phyloP scores from a whole-genome alignment of 2,797 vertebrate genomes.

The Phalloptychus januarius region DNA sequence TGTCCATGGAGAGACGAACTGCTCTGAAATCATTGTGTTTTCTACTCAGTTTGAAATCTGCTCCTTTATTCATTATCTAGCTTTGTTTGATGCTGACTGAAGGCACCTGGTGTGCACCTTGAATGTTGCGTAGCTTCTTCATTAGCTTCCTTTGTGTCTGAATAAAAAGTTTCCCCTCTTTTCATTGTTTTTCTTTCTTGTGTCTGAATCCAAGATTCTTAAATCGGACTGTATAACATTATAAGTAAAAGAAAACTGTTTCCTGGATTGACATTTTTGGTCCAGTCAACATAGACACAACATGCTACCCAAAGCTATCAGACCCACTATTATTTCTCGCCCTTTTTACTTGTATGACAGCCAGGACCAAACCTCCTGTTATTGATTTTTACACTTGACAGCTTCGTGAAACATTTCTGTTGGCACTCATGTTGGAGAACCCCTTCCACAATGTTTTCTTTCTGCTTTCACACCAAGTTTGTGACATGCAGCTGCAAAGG shows the following conservation, averaged over 20 bases:
- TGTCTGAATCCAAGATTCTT: conserved; percentile 67
- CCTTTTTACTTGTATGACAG: not conserved
- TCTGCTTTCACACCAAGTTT: not conserved
- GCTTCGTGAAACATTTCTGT: not conserved
- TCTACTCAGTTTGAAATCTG: conserved; percentile 67
- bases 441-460: too few relatives aligned
- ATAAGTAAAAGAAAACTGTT: not conserved
- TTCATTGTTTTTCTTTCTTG: conserved; percentile 50
- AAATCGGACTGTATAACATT: not conserved
- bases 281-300: not conserved
- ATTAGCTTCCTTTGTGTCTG: conserved; percentile 56
- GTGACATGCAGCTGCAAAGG: not conserved
- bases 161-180: conserved; percentile 49
- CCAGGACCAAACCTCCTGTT: not conserved
- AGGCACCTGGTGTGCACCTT: conserved; percentile 85
- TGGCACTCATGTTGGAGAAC: not conserved
- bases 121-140: conserved; percentile 51
- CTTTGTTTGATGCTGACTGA: conserved; percentile 67
- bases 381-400: not conserved
- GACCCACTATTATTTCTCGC: not conserved
- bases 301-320: not conserved
- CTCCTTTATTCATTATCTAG: conserved; percentile 62
- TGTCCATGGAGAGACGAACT: conserved; percentile 81
- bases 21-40: conserved; percentile 61
- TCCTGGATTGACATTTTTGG: not conserved